phyloP scores from a whole-genome alignment of 2,888 invertebrate genomes.

The Acanthosoma haemorrhoidale region DNA sequence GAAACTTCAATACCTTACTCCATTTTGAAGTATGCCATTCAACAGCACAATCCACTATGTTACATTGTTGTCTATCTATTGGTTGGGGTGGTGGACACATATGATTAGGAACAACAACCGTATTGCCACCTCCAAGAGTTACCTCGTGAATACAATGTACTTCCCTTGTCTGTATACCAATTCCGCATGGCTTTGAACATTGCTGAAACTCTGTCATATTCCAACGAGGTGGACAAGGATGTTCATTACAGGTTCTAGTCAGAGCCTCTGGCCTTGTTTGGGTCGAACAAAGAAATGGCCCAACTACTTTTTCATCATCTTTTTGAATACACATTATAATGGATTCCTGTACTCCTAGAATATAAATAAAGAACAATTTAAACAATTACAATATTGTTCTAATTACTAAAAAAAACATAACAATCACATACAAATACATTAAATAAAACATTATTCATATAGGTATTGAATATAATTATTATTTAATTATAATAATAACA shows the following conservation, averaged over 20 bases:
- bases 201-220: slow-evolving; percentile 55
- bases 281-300: slow-evolving; percentile 79
- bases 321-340: slow-evolving; percentile 84
- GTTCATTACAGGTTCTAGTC: slow-evolving; percentile 86
- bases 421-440: too few relatives aligned
- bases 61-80: slow-evolving; percentile 83
- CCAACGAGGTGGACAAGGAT: slow-evolving; percentile 88
- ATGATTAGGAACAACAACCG: slow-evolving; percentile 85
- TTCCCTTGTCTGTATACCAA: slow-evolving; percentile 85
- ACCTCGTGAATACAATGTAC: slow-evolving; percentile 85
- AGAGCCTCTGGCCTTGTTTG: slow-evolving; percentile 83
- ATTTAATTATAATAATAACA: too few relatives aligned
- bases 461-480: too few relatives aligned
- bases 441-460: too few relatives aligned
- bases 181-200: slow-evolving; percentile 90
- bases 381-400: too few relatives aligned
- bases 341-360: slow-evolving; percentile 63
- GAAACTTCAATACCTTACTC: slow-evolving; percentile 56
- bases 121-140: slow-evolving; percentile 79
- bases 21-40: slow-evolving; percentile 83
- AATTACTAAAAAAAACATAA: too few relatives aligned
- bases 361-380: too few relatives aligned
- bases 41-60: slow-evolving; percentile 86
- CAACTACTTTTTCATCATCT: slow-evolving; percentile 79
- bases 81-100: slow-evolving; percentile 91